phyloP scores from a whole-genome alignment of 53 echinoderm and acorn worm genomes.

The Paelopatides confundens region DNA sequence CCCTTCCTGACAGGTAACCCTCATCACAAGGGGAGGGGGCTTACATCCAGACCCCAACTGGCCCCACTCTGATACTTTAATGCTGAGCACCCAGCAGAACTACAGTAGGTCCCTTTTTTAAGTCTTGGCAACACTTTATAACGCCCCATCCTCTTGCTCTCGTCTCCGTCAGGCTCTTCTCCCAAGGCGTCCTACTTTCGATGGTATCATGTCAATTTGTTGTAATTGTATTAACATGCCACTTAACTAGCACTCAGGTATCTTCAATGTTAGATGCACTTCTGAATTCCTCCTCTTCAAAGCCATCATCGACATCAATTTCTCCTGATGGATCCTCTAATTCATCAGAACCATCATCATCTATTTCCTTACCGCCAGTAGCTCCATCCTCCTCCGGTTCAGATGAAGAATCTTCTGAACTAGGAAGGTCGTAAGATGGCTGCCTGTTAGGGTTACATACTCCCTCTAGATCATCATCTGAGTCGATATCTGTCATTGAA shows the following conservation, averaged over 20 bases:
- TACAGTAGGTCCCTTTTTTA: no score
- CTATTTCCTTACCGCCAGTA: background rate
- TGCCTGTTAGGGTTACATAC: slow-evolving; percentile 82
- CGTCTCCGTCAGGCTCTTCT: no score
- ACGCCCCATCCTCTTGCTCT: no score
- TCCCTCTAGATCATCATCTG: slow-evolving; percentile 44
- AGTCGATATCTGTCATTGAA: background rate
- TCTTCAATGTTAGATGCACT: background rate
- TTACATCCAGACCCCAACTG: no score
- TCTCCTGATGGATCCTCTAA: background rate
- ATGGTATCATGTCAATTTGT: no score
- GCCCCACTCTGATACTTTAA: no score
- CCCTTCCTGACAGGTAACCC: no score
- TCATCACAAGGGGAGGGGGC: no score
- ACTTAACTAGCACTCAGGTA: background rate
- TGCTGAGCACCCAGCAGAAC: no score
- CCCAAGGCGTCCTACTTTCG: no score
- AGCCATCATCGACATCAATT: background rate
- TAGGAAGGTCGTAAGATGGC: slow-evolving; percentile 71
- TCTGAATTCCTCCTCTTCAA: background rate
- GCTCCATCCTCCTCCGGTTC: slow-evolving; percentile 31
- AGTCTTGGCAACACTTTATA: no score
- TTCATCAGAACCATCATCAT: background rate
- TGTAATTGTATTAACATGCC: no score
- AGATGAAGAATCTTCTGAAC: slow-evolving; percentile 45